phyloP scores from a whole-genome alignment of 2,113 vertebrate species.

The Centropus bengalensis region DNA sequence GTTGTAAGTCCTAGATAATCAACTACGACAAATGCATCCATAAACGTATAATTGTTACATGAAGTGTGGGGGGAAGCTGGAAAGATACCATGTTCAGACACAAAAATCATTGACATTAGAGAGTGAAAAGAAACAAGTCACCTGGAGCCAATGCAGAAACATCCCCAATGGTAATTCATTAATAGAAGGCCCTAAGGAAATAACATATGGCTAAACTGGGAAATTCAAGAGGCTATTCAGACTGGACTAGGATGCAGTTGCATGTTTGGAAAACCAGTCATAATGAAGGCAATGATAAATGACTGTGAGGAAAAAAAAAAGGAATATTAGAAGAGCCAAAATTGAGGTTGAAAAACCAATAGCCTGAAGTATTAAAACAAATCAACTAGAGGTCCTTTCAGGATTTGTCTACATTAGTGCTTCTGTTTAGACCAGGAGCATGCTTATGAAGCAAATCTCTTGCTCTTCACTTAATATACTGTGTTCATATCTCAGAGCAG shows the following conservation, averaged over 20 bases:
- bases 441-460: not conserved
- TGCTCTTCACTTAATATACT: not conserved
- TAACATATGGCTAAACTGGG: not conserved
- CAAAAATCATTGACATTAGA: not conserved
- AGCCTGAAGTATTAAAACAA: not conserved
- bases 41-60: not conserved
- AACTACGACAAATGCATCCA: conserved; percentile 24
- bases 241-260: not conserved
- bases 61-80: not conserved
- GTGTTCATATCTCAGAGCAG: not conserved
- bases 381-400: not conserved
- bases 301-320: not conserved
- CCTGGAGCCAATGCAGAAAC: not conserved
- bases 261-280: not conserved
- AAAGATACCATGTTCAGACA: not conserved
- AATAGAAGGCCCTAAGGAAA: not conserved
- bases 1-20: conserved; percentile 6
- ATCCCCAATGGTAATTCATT: not conserved
- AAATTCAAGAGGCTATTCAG: not conserved
- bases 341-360: not conserved
- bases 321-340: not conserved
- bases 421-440: not conserved
- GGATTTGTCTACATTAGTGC: not conserved
- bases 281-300: not conserved
- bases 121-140: not conserved